These are phyloP conservation scores for Bergia puertoricense DNA, from an alignment of 92 coral and sea anemone genomes.

Conservation along the genomic window DNA sequence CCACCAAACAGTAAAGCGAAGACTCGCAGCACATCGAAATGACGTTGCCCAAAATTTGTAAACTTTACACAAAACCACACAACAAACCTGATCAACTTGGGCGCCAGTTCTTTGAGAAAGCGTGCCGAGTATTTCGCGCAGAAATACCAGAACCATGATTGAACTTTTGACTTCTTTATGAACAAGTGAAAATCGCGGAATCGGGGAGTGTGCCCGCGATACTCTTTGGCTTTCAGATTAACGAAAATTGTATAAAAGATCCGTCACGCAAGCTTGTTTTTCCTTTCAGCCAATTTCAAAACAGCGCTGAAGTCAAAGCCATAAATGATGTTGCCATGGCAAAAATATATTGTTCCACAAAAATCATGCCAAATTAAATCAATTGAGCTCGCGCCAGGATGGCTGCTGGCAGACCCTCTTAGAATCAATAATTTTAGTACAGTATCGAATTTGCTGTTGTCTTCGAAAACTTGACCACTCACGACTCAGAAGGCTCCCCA, in stretches of 20 bases:
- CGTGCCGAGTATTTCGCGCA: not conserved
- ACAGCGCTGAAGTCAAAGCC: not conserved
- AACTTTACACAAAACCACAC: not conserved
- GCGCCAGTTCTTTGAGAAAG: conserved; percentile 28
- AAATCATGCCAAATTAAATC: not conserved
- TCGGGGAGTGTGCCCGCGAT: conserved; percentile 35
- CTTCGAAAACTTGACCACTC: not conserved
- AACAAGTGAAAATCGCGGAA: not conserved
- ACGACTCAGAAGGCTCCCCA: too few relatives aligned
- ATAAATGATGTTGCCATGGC: not conserved
- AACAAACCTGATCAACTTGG: conserved; percentile 30
- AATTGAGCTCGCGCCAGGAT: not conserved
- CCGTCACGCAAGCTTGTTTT: not conserved
- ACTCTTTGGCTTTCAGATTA: not conserved
- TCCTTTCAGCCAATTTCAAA: not conserved
- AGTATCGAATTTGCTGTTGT: too few relatives aligned
- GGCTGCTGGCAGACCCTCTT: too few relatives aligned
- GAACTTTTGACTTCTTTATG: not conserved
- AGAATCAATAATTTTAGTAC: too few relatives aligned
- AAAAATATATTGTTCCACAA: not conserved
- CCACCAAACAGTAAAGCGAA: not conserved
- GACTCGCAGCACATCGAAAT: not conserved
- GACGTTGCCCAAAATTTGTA: not conserved
- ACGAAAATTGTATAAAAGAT: not conserved
- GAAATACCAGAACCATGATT: not conserved